Percentiles rank a stretch among this genome's conserved stretches.
phyloP scores from a whole-genome alignment of 2,797 vertebrate species.

The Galaxias olidus region DNA sequence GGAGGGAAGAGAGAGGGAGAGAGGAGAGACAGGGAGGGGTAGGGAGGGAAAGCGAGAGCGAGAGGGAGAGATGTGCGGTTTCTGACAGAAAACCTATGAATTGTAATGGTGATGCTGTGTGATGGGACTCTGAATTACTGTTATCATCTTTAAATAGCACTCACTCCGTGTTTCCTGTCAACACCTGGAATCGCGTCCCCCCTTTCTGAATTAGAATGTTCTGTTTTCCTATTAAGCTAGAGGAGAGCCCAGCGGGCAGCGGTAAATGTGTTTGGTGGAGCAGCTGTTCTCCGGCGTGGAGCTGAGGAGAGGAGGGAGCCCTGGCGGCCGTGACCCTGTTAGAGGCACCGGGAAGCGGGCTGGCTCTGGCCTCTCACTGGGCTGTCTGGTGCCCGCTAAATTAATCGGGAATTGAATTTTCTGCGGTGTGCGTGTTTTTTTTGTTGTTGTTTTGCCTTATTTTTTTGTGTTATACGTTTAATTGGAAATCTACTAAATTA shows the following conservation, averaged over 20 bases:
- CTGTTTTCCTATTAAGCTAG: constrained; percentile 55
- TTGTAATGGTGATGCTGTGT: constrained; percentile 38
- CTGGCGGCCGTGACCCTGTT: constrained; percentile 66
- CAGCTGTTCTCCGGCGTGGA: constrained; percentile 61
- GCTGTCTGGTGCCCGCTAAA: constrained; percentile 38
- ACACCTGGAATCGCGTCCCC: constrained; percentile 59
- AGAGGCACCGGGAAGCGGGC: constrained; percentile 62
- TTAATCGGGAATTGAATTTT: neutral
- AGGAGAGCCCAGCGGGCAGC: constrained; percentile 69
- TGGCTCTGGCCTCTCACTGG: constrained; percentile 60
- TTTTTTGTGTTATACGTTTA: neutral
- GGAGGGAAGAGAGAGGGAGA: constrained; percentile 2
- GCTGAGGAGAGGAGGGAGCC: constrained; percentile 56
- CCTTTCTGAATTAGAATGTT: constrained; percentile 62
- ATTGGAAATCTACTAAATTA: neutral
- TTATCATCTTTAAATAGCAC: constrained; percentile 48
- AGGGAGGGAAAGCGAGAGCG: constrained; percentile 17
- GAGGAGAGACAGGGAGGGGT: constrained; percentile 17
- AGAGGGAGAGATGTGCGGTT: constrained; percentile 35
- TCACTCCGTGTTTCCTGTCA: constrained; percentile 51
- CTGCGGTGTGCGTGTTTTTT: constrained; percentile 27
- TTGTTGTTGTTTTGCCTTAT: neutral
- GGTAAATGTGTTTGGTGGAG: constrained; percentile 68
- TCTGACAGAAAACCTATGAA: constrained; percentile 34
- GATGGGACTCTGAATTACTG: constrained; percentile 35